Conservation (phyloP, 2,888 invertebrate species). For the Stenotaenia linearis region DNA sequence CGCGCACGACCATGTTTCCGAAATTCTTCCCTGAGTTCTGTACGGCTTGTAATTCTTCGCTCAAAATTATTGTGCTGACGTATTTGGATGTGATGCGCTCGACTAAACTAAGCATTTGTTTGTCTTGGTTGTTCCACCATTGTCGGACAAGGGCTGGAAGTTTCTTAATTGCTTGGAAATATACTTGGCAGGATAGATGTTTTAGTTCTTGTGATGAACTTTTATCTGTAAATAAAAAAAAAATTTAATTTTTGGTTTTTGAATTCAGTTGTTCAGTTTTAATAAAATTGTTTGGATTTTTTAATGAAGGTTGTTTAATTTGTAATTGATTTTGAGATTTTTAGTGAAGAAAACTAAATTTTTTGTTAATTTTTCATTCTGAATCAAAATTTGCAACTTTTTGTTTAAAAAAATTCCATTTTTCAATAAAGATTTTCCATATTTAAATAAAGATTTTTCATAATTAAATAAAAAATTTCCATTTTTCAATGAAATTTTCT, state of each 20-base stretch:
- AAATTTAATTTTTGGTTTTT: not conserved
- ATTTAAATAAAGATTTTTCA: too few species aligned
- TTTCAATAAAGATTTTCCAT: too few species aligned
- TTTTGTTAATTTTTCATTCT: too few species aligned
- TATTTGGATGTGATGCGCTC: constrained; percentile 58
- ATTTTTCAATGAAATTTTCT: too few species aligned
- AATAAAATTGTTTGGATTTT: not conserved
- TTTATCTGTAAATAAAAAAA: not conserved
- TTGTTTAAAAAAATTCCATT: too few species aligned
- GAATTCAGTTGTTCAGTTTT: too few species aligned
- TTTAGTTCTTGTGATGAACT: constrained; percentile 44
- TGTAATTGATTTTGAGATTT: too few species aligned
- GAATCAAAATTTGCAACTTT: too few species aligned
- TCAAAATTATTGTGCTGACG: constrained; percentile 62
- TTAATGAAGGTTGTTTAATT: too few species aligned
- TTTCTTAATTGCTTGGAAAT: constrained; percentile 57
- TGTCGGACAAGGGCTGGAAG: constrained; percentile 68
- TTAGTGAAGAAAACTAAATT: too few species aligned
- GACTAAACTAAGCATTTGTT: constrained; percentile 59
- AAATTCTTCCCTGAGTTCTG: constrained; percentile 44
- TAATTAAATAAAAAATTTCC: too few species aligned
- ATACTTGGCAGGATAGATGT: constrained; percentile 61
- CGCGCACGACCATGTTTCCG: constrained; percentile 52
- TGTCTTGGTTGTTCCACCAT: constrained; percentile 67
- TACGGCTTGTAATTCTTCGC: constrained; percentile 59